Evolutionary conservation across 2,797 vertebrate species (phyloP).

Genomic region (Sandelia bainsii): DNA sequence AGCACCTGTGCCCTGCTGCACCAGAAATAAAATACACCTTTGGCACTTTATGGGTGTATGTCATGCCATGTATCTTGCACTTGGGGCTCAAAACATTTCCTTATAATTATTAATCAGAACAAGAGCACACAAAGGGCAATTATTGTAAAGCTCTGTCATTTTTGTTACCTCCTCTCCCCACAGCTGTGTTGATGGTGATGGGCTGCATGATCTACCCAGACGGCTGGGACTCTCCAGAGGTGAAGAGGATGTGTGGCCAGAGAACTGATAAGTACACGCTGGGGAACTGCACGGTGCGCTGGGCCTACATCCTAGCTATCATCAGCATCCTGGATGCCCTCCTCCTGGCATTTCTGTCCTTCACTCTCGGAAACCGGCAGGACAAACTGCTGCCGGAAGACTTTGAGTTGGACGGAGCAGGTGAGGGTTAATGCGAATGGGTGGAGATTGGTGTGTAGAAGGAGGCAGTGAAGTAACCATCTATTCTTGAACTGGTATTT

Average conservation of each 20-base stretch:
- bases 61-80: slow-evolving; percentile 18
- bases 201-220: slow-evolving; percentile 98
- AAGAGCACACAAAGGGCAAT: slow-evolving; percentile 39
- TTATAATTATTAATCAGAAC: slow-evolving; percentile 42
- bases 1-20: slow-evolving; percentile 27
- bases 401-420: slow-evolving; percentile 89
- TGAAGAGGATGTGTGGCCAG: slow-evolving; percentile 94
- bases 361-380: slow-evolving; percentile 95
- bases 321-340: slow-evolving; percentile 94
- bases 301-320: slow-evolving; percentile 98
- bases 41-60: slow-evolving; percentile 28
- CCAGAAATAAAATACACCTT: slow-evolving; percentile 43
- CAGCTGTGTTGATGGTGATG: slow-evolving; percentile 88
- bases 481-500: background rate
- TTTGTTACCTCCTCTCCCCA: slow-evolving; percentile 18
- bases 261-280: slow-evolving; percentile 92
- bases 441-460: background rate
- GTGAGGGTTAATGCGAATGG: slow-evolving; percentile 58
- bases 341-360: slow-evolving; percentile 92
- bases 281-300: slow-evolving; percentile 96
- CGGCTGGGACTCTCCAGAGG: slow-evolving; percentile 95
- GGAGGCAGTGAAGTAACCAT: background rate
- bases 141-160: slow-evolving; percentile 24
- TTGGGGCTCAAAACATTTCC: slow-evolving; percentile 11
- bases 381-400: slow-evolving; percentile 94